These are phyloP conservation scores for Elegia similella DNA, from an alignment of 2,888 invertebrate genomes.

Conservation along the genomic window DNA sequence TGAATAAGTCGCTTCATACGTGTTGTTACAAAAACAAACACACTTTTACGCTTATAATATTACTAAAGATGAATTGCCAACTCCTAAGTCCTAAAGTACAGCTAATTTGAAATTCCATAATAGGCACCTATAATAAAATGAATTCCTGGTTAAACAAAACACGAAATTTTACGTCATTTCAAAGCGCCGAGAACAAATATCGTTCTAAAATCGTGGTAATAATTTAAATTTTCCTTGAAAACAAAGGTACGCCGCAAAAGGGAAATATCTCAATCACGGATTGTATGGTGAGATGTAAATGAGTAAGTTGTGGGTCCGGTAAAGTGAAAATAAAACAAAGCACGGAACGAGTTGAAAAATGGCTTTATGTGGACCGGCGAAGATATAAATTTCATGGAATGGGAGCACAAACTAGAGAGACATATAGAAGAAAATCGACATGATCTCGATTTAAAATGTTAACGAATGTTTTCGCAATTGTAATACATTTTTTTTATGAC, in stretches of 20 bases:
- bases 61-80: too few species aligned
- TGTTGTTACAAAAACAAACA: too few species aligned
- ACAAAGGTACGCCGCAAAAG: slow-evolving; percentile 13
- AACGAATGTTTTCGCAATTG: too few species aligned
- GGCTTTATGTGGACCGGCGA: slow-evolving; percentile 31
- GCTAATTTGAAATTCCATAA: not conserved
- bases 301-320: slow-evolving; percentile 17
- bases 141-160: not conserved
- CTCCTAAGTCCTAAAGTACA: not conserved
- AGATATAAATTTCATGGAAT: slow-evolving; percentile 28
- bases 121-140: not conserved
- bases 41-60: too few species aligned
- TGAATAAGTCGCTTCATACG: too few species aligned
- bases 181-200: not conserved
- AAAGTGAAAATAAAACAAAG: slow-evolving; percentile 41
- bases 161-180: not conserved
- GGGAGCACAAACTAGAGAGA: too few species aligned
- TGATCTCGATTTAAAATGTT: too few species aligned
- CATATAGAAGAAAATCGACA: too few species aligned
- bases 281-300: slow-evolving; percentile 24
- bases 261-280: slow-evolving; percentile 14
- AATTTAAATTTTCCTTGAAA: slow-evolving; percentile 4
- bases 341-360: slow-evolving; percentile 47
- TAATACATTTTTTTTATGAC: too few species aligned
- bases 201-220: not conserved